A percentile compares a stretch with the other conserved stretches of the same genome.
Evolutionary conservation across 2,113 vertebrate species (phyloP).

Genomic region (Chloropsis hardwickii): DNA sequence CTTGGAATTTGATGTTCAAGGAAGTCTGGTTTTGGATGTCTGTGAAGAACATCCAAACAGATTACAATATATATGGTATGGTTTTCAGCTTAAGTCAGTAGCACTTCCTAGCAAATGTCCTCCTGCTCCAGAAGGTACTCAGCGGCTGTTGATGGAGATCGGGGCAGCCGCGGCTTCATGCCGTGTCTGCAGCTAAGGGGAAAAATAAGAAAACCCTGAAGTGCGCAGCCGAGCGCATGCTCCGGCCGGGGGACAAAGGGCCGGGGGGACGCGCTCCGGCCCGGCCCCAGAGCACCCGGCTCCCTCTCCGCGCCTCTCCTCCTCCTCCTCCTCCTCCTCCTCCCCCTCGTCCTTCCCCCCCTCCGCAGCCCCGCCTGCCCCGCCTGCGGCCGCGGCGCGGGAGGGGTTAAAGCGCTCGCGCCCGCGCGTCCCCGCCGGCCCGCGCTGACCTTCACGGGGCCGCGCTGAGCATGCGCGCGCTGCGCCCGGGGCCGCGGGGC

Average conservation of each 20-base stretch:
- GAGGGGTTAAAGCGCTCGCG: constrained; percentile 58
- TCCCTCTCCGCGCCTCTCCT: fast-evolving
- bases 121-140: neutral
- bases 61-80: fast-evolving
- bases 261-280: neutral
- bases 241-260: neutral
- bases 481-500: too few relatives aligned
- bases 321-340: neutral
- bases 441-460: constrained; percentile 70
- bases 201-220: neutral
- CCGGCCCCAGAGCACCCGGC: fast-evolving
- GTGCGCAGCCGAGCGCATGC: neutral
- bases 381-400: neutral
- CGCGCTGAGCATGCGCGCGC: constrained; percentile 61
- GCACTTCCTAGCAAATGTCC: neutral
- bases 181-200: neutral
- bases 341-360: too few relatives aligned
- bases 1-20: neutral
- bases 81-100: neutral
- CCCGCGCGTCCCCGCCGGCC: constrained; percentile 45
- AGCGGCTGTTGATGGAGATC: fast-evolving
- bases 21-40: neutral
- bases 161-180: neutral
- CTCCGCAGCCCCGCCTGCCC: too few relatives aligned
- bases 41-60: neutral